Evolutionary conservation across 2,797 vertebrate species (phyloP), one percentile per base, ranked within the genome.

Genomic region (Vipera ursinii): DNA sequence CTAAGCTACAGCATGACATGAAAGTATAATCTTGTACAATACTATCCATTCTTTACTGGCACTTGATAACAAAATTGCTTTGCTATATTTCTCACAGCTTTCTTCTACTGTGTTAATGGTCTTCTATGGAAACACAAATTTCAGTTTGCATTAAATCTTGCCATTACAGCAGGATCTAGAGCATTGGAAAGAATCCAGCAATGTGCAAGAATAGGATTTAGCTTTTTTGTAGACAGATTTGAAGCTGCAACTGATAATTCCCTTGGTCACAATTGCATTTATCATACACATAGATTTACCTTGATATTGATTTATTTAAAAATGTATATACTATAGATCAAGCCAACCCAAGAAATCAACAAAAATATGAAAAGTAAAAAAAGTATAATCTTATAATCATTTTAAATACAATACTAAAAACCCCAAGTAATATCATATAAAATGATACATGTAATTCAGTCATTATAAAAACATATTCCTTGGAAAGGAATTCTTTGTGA

Each of bases 1-100:
- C 95, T 95, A 92, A 95, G 92, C 95, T 96, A 73, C 63, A 95
- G 65, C 69, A 26, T 92, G 69, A 57, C 56, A 89, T 93, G 93
- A 95, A 96, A 96, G 88, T 87, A 10, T 93, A 96, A 96, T 32
- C 73, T 93, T 20, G 88, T 93, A 85, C 88, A 93, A 88, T n/a
- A 88, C 88, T 0, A 92, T 22, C 93, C 92, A 28, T 20, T 85
- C 89, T 94, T 93, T 95, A 93, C 65, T 60, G 38, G 38, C 60
- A 90, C 57, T 92, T 95, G 82, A 22, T 51, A 88, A 86, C 88
- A 93, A 96, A 96, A 93, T 93, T 95, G 91, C 93, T 93, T 44
- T 60, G 22, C 86, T 89, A 0, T 92, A 86, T 93, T 92, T 95
- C 91, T 95, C 95, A 82, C 78, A 48, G 78, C 20, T 48, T 82